Percentiles rank a stretch among this genome's conserved stretches.
These are phyloP conservation scores for Phoebastria nigripes DNA, from an alignment of 2,797 vertebrate species.

Conservation along the genomic window DNA sequence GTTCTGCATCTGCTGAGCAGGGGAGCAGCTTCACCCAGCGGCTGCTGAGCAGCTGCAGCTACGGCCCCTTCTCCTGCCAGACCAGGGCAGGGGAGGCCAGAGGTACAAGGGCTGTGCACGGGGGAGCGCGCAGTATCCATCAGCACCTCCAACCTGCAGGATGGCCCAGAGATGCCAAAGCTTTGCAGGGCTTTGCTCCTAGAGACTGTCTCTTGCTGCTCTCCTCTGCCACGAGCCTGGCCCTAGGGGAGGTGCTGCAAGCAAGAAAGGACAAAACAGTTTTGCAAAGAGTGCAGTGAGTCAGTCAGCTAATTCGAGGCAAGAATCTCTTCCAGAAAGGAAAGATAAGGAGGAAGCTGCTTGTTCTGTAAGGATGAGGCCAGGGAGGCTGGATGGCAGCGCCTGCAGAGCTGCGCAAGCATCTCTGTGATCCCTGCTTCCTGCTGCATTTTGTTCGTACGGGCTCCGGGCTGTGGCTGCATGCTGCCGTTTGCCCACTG, in stretches of 20 bases:
- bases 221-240: background rate
- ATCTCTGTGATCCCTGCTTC: background rate
- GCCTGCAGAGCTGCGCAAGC: background rate
- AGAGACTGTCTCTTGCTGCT: background rate
- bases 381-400: background rate
- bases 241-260: background rate
- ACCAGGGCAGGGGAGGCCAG: background rate
- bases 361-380: background rate
- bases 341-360: background rate
- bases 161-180: background rate
- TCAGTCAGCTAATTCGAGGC: background rate
- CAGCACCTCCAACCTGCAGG: background rate
- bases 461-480: background rate
- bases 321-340: background rate
- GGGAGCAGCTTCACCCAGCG: background rate
- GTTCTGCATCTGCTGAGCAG: background rate
- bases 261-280: background rate
- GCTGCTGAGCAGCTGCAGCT: background rate
- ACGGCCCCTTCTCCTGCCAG: background rate
- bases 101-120: background rate
- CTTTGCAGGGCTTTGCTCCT: background rate
- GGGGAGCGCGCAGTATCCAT: rapidly evolving
- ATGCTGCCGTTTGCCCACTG: rapidly evolving
- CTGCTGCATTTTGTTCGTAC: rapidly evolving
- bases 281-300: background rate